Base-by-base conservation (phyloP, 2,888 invertebrate species). In the Lymantria dispar region DNA sequence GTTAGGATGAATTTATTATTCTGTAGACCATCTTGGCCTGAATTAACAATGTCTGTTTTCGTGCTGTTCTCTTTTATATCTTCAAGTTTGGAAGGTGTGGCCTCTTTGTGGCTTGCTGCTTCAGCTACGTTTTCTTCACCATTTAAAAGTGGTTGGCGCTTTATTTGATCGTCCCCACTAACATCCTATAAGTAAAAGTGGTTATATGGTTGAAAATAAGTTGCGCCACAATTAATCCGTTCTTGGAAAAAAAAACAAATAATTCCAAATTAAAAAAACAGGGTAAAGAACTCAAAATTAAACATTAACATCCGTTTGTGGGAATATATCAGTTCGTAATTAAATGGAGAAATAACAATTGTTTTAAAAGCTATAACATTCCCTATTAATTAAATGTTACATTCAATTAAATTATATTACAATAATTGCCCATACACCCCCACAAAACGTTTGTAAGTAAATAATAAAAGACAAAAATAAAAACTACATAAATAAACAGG, bases 1-100 rank as follows among this genome's bases (percentile, higher is more conserved):
- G 98, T 98, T 56, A 98, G 93, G 65, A 97, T 95, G 87, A 98
- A 98, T 87, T 96, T 87, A 68, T 86, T 91, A 72, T 64, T 73
- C 59, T 78, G 85, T 12, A 74, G 61, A 41, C 68, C 77, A 43
- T 81, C 84, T 48, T 71, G 77, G 29, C 63, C 71, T 10, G 84
- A 75, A 66, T 86, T 86, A 50, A 87, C 68, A 52, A 87, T 83
- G 70, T 86, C 85, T 12, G 85, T 85, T 74, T 88, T 87, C 58
- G 82, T 86, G 61, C 74, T 86, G 72, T 83, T 88, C 53, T 82
- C 78, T 60, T 81, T 78, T 54, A 86, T 76, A 57, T 88, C 86
- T 62, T 87, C 88, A 22, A 80, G 82, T 62, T 86, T 88, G 40
- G 82, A 79, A 42, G 86, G 84, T 12, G 82, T 83, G 7, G 85